Evolutionary conservation across 2,888 invertebrate species (phyloP).

Genomic region (Ctena decussata): DNA sequence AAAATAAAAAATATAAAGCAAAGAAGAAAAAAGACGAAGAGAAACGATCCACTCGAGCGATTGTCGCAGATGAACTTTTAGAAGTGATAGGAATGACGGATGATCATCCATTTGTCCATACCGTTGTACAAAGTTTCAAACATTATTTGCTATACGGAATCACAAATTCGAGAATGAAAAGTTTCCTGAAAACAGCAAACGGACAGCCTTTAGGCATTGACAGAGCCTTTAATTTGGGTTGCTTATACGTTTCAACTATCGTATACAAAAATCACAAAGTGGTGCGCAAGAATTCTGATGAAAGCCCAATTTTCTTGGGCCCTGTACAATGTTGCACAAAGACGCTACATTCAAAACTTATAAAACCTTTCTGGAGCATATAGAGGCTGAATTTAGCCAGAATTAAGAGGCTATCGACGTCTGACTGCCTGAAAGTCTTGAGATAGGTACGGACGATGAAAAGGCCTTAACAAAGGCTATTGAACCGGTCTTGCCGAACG

Average conservation of each 20-base stretch:
- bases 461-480: neutral
- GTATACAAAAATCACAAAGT: constrained; percentile 47
- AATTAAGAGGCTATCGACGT: neutral
- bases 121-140: constrained; percentile 22
- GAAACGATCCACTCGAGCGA: neutral
- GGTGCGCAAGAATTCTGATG: constrained; percentile 26
- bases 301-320: constrained; percentile 39
- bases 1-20: neutral
- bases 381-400: neutral
- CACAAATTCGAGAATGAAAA: constrained; percentile 26
- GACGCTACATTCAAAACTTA: constrained; percentile 5
- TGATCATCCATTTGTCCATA: constrained; percentile 33
- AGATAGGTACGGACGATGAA: neutral
- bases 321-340: constrained; percentile 26
- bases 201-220: constrained; percentile 21
- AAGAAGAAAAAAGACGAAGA: constrained; percentile 1
- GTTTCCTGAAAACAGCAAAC: constrained; percentile 12
- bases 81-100: constrained; percentile 35
- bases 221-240: constrained; percentile 46
- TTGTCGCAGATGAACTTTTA: constrained; percentile 37
- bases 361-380: neutral
- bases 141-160: constrained; percentile 39
- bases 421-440: neutral
- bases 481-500: neutral
- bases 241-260: constrained; percentile 28